These are phyloP conservation scores for Fistularia commersonii DNA, from an alignment of 2,797 vertebrate genomes.

Conservation along the genomic window DNA sequence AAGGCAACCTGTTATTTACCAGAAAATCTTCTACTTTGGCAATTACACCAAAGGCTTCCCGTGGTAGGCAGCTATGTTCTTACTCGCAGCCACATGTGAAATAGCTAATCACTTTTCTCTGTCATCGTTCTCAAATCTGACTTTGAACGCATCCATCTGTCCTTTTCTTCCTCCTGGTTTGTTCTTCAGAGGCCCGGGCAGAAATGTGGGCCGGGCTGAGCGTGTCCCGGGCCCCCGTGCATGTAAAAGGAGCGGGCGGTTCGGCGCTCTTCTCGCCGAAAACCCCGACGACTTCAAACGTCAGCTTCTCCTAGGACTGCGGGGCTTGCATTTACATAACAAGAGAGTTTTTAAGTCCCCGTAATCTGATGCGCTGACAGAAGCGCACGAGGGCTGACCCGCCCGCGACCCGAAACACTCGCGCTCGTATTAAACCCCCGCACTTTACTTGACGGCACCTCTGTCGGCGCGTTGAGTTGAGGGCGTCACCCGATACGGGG, in stretches of 20 bases:
- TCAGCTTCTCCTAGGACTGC: conserved; percentile 25
- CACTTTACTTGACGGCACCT: conserved; percentile 14
- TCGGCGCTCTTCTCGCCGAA: too few species aligned
- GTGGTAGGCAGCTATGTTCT: conserved; percentile 45
- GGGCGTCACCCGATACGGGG: too few species aligned
- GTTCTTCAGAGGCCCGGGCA: conserved; percentile 16
- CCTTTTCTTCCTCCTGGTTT: neutral
- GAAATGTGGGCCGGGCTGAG: neutral
- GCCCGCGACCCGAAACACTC: conserved; percentile 12
- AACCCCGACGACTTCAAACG: neutral
- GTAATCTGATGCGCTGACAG: conserved; percentile 32
- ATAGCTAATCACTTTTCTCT: conserved; percentile 42
- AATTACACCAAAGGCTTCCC: conserved; percentile 54
- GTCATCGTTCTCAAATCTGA: conserved; percentile 22
- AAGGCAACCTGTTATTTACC: conserved; percentile 68
- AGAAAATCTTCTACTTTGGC: conserved; percentile 57
- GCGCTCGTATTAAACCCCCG: conserved; percentile 2
- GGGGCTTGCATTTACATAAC: conserved; percentile 18
- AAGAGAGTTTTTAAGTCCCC: conserved; percentile 10
- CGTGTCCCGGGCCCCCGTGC: too few species aligned
- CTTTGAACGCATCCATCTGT: conserved; percentile 51
- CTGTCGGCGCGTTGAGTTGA: too few species aligned
- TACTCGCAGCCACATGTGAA: conserved; percentile 51
- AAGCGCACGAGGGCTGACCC: conserved; percentile 14
- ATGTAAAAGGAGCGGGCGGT: too few species aligned